Conservation (phyloP, 2,113 vertebrate genomes). For the Passer domesticus region DNA sequence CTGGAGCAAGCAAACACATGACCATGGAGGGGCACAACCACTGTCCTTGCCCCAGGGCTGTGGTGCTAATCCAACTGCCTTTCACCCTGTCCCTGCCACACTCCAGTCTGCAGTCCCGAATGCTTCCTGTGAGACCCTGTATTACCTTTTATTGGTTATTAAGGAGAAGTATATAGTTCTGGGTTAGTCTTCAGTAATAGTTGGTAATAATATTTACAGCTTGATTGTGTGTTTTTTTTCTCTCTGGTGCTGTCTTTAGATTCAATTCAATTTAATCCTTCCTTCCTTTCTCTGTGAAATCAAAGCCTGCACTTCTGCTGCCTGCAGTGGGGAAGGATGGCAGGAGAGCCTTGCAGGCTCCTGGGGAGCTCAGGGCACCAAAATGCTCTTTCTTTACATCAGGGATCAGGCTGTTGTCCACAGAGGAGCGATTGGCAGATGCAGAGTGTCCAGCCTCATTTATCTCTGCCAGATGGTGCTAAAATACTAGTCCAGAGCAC, state of each 20-base stretch:
- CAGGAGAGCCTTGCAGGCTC: not conserved
- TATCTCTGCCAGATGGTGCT: slow-evolving; percentile 64
- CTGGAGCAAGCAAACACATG: not conserved
- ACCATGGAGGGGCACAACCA: not conserved
- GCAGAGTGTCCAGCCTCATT: slow-evolving; percentile 44
- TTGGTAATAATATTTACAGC: not conserved
- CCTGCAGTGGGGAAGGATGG: not conserved
- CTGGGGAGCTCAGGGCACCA: not conserved
- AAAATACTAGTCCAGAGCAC: not conserved
- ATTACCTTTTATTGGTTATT: not conserved
- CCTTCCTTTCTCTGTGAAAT: not conserved
- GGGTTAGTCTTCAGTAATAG: not conserved
- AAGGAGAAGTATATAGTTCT: not conserved
- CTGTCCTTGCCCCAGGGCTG: not conserved
- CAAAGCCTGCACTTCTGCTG: not conserved
- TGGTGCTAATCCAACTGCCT: not conserved
- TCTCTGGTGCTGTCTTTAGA: not conserved
- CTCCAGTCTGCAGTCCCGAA: not conserved
- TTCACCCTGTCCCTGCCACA: not conserved
- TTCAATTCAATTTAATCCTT: not conserved
- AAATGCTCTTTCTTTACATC: not conserved
- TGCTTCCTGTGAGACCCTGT: not conserved
- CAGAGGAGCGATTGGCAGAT: not conserved
- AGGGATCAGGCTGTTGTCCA: not conserved
- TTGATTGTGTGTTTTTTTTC: not conserved